phyloP scores from a whole-genome alignment of 2,888 invertebrate species.

The Dynastes grantii region DNA sequence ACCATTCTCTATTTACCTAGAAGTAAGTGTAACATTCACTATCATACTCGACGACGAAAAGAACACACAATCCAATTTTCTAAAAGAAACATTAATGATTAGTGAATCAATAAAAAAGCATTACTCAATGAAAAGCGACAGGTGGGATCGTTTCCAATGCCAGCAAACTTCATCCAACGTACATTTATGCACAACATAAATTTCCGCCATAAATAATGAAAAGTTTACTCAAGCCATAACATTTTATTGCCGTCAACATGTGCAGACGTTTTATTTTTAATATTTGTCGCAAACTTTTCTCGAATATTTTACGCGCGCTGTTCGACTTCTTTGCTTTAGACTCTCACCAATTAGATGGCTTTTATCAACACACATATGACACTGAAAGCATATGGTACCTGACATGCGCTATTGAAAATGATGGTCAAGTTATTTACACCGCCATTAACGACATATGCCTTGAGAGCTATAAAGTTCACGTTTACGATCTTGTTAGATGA shows the following conservation, averaged over 20 bases:
- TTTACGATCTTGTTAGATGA: slow-evolving; percentile 43
- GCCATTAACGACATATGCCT: slow-evolving; percentile 36
- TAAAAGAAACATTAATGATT: too few relatives aligned
- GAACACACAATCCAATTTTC: too few relatives aligned
- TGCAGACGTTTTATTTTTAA: background rate
- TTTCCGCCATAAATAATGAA: slow-evolving; percentile 1
- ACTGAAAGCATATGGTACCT: slow-evolving; percentile 14
- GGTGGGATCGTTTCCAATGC: too few relatives aligned
- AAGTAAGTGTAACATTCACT: too few relatives aligned
- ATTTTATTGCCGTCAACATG: background rate
- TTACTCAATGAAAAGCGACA: too few relatives aligned
- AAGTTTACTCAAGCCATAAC: background rate
- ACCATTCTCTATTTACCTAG: too few relatives aligned
- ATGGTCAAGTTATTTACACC: slow-evolving; percentile 36
- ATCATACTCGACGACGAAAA: too few relatives aligned
- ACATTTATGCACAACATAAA: background rate
- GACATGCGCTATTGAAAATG: slow-evolving; percentile 15
- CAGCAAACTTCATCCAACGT: too few relatives aligned
- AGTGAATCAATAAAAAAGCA: too few relatives aligned
- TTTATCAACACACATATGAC: background rate
- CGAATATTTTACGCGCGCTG: background rate
- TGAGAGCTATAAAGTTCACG: slow-evolving; percentile 19
- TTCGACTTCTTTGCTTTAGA: slow-evolving; percentile 22
- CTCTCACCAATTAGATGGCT: slow-evolving; percentile 8
- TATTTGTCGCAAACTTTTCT: slow-evolving; percentile 9